Evolutionary conservation across 2,113 vertebrate genomes (phyloP), one percentile per base, ranked within the genome.

Genomic region (Orcinus orca): DNA sequence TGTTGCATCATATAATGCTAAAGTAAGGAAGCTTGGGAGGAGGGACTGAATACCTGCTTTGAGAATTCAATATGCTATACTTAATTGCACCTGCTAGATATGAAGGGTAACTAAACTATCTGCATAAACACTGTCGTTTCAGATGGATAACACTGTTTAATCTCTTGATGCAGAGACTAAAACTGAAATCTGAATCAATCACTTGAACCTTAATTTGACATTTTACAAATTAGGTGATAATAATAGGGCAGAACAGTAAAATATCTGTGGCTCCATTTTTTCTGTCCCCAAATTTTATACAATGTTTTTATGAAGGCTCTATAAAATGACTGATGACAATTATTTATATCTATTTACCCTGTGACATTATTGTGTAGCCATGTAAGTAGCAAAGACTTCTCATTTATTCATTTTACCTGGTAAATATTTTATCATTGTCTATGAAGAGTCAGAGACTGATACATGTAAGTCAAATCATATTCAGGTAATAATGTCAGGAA

Each of bases 401-500:
- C 20, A 29, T 63, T 67, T 5, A 58, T 62, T 84, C 36, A 36
- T 63, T 96, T 87, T 55, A 81, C 33, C 90, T 38, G 74, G 33
- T 88, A 88, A 84, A 50, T 81, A 77, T 79, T 91, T 91, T 70
- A 60, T 76, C 26, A 55, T 31, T 81, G 29, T 13, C 36, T 67
- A 3, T 92, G 8, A 76, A 70, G 14, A 85, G 55, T 21, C 15
- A 55, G 74, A 8, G 17, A 68, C 1, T 65, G 38, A 63, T 44
- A 17, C 2, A 68, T 1, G 12, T 36, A 77, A 94, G 26, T 23
- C 62, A 95, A 82, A 23, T 93, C 9, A 82, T 92, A 93, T 74
- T 85, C 50, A 93, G 62, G 10, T 80, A 96, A 87, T 63, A 63
- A 96, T 65, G 14, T 79, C 95, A 97, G 36, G 76, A 82, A 44